Conservation (phyloP, 2,888 invertebrate species). For the Scrobipalpa costella region DNA sequence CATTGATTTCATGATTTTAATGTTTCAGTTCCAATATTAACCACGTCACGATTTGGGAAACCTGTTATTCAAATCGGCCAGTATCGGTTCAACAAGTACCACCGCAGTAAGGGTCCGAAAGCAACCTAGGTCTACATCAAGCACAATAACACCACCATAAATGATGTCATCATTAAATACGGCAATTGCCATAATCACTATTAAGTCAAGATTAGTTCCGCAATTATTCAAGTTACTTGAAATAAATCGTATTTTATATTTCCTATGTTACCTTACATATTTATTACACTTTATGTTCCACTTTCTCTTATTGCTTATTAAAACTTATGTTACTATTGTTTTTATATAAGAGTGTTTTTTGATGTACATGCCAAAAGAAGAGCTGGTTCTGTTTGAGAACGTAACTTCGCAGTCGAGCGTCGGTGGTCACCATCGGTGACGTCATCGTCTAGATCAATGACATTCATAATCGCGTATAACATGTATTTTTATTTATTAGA, state of each 20-base stretch:
- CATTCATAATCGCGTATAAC: neutral
- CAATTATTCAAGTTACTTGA: no score
- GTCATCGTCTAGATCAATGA: conserved; percentile 43
- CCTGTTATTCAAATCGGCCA: conserved; percentile 35
- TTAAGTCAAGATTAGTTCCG: neutral
- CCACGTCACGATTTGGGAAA: conserved; percentile 39
- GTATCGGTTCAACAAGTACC: conserved; percentile 36
- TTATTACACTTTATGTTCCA: neutral
- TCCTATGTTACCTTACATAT: neutral
- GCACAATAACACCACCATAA: conserved; percentile 38
- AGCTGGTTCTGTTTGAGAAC: conserved; percentile 42
- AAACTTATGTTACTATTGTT: no score
- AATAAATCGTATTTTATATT: no score
- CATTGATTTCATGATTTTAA: neutral
- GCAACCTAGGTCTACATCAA: conserved; percentile 42
- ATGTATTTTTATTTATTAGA: neutral
- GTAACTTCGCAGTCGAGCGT: conserved; percentile 43
- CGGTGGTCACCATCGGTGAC: conserved; percentile 45
- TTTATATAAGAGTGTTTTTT: no score
- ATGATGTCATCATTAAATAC: conserved; percentile 37
- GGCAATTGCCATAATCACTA: conserved; percentile 29
- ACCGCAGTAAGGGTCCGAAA: conserved; percentile 30
- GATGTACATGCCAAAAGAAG: conserved; percentile 34
- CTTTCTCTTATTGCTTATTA: no score
- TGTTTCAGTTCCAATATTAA: conserved; percentile 14